Evolutionary conservation across 2,797 vertebrate genomes (phyloP).

Genomic region (Hydrolagus colliei): DNA sequence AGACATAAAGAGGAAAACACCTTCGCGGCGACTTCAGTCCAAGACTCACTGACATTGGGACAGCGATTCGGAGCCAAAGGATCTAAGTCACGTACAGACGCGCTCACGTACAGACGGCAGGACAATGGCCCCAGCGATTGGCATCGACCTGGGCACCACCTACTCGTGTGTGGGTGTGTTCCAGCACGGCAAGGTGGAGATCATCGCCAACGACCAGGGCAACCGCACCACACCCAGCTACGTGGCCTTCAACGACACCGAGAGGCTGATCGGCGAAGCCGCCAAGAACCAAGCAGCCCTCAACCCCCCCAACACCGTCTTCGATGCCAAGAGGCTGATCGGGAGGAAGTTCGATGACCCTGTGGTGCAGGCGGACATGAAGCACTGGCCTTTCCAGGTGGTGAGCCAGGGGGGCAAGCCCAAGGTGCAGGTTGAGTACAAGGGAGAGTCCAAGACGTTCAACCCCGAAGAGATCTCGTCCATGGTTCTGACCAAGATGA

Average conservation of each 20-base stretch:
- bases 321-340: conserved; percentile 26
- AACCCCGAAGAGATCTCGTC: conserved; percentile 21
- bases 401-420: background rate
- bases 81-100: too few relatives aligned
- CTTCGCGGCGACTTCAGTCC: too few relatives aligned
- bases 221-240: conserved; percentile 29
- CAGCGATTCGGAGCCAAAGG: too few relatives aligned
- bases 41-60: too few relatives aligned
- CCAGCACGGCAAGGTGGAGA: conserved; percentile 24
- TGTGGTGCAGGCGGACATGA: conserved; percentile 15
- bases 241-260: conserved; percentile 26
- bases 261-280: conserved; percentile 6
- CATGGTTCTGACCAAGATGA: conserved; percentile 29
- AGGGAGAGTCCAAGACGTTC: conserved; percentile 6
- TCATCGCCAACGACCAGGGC: conserved; percentile 29
- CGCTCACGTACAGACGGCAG: too few relatives aligned
- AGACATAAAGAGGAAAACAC: too few relatives aligned
- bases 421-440: conserved; percentile 28
- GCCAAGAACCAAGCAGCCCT: conserved; percentile 23
- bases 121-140: background rate
- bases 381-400: conserved; percentile 27
- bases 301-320: conserved; percentile 20
- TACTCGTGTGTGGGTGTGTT: conserved; percentile 28
- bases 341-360: conserved; percentile 6
- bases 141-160: conserved; percentile 25